These are phyloP conservation scores for Scaptomyza polygonia DNA, from an alignment of 2,888 invertebrate genomes.

Conservation along the genomic window DNA sequence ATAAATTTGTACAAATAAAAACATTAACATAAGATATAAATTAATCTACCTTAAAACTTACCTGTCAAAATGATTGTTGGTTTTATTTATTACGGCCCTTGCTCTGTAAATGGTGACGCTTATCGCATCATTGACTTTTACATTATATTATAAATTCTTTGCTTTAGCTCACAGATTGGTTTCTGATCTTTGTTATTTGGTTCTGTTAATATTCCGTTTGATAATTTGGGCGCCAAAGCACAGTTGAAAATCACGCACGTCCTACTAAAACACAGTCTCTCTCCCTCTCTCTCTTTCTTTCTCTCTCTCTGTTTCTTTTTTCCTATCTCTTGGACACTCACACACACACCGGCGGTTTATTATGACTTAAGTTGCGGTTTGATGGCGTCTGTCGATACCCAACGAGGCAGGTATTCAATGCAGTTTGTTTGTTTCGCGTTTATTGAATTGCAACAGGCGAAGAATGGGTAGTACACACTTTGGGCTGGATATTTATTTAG, in stretches of 20 bases:
- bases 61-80: slow-evolving; percentile 30
- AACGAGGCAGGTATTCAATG: slow-evolving; percentile 46
- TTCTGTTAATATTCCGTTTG: slow-evolving; percentile 40
- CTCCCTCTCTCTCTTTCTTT: not conserved
- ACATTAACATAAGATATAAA: too few species aligned
- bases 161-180: slow-evolving; percentile 51
- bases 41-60: slow-evolving; percentile 9
- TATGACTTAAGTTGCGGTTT: slow-evolving; percentile 54
- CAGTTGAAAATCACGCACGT: slow-evolving; percentile 47
- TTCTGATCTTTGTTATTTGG: slow-evolving; percentile 47
- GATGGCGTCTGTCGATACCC: slow-evolving; percentile 40
- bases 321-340: too few species aligned
- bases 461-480: not conserved
- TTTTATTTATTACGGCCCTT: slow-evolving; percentile 25
- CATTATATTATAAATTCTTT: slow-evolving; percentile 54
- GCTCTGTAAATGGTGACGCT: slow-evolving; percentile 29
- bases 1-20: too few species aligned
- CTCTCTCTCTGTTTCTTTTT: not conserved
- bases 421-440: slow-evolving; percentile 48
- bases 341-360: slow-evolving; percentile 30
- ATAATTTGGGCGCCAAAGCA: slow-evolving; percentile 70
- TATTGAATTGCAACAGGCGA: slow-evolving; percentile 36
- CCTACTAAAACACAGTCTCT: not conserved
- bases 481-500: not conserved
- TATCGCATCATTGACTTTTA: slow-evolving; percentile 45